Base-by-base conservation (phyloP, 2,113 vertebrate genomes). In the Urocynchramus pylzowi region DNA sequence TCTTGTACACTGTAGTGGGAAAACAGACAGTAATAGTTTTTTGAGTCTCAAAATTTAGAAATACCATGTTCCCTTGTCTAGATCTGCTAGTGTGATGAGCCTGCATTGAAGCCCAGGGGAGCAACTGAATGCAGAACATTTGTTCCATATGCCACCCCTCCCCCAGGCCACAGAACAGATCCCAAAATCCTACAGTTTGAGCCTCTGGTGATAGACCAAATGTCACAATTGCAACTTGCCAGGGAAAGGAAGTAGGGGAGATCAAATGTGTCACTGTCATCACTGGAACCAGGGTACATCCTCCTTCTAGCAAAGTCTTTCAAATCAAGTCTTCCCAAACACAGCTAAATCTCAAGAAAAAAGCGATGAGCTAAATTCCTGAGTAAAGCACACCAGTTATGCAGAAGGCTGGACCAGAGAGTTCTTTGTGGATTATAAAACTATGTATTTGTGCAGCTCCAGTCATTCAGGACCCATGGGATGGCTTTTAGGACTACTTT, bases 61-160 rank as follows among this genome's bases (percentile, higher is more conserved):
- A 95, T 94, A 94, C 28, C 59, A 81, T 64, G 64, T 89, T 89
- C 41, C 44, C 94, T 92, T 92, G 87, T 87, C 90, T 88, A 90
- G 79, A 90, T 93, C 69, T 90, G 84, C 86, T 94, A 57, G 73
- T 81, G 75, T 44, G 70, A 67, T 85, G 92, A 94, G 96, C 95
- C 68, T 92, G 79, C 64, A 84, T 0, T 45, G 44, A 88, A 94
- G 52, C 87, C 75, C 93, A 70, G 37, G 73, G 89, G 94, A 96
- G 61, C 44, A 91, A 87, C 0, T 50, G 77, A 89, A 96, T 13
- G 63, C 45, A 87, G 91, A 95, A 96, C 95, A 96, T 97, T 97
- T 96, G 89, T 92, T 95, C 95, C 93, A 95, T 84, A 95, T 75
- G 83, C 68, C 80, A 93, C 56, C 47, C 80, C 91, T 89, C 95